Base-by-base conservation (phyloP, 2,888 invertebrate genomes). In the Pyrocoelia pectoralis region DNA sequence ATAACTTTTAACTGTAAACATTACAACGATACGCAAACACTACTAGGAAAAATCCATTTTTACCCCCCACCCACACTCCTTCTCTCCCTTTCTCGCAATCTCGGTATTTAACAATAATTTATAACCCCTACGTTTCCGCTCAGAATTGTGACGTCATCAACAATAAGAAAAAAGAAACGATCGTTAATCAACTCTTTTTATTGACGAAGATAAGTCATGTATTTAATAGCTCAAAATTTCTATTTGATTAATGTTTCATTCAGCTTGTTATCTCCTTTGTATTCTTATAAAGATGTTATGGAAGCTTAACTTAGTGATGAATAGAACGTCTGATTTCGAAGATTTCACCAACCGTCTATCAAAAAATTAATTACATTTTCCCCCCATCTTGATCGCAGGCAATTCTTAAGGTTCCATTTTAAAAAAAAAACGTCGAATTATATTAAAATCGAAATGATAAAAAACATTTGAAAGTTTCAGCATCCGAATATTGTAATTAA, bases 121-220 rank as follows among this genome's bases (percentile, higher is more conserved):
- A 33, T 33, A n/a, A 33, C 33, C 3, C 24, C n/a, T 24, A 24
- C 24, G 24, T 24, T 24, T 24, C 24, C 33, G 33, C n/a, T n/a
- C 3, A n/a, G n/a, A 33, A 33, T 33, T 33, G 33, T 33, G 9
- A n/a, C 33, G 33, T 33, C 33, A 33, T 33, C 33, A n/a, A 33
- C 33, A 33, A 33, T 33, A 33, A 33, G 33, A 33, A 33, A 33
- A 6, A n/a, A 8, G n/a, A n/a, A 33, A 33, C n/a, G 10, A n/a
- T 33, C 33, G 33, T 33, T 33, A 33, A 33, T 33, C 33, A 33
- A 33, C 33, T 33, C 33, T 33, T 33, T 33, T 33, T 33, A 33
- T 33, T 33, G 33, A 10, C 33, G 33, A 33, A 33, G 33, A 33
- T n/a, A 33, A 33, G 33, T 33, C 33, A 33, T 33, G 33, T 33